Evolutionary conservation across 2,797 vertebrate species (phyloP).

Genomic region (Cuculus canorus): DNA sequence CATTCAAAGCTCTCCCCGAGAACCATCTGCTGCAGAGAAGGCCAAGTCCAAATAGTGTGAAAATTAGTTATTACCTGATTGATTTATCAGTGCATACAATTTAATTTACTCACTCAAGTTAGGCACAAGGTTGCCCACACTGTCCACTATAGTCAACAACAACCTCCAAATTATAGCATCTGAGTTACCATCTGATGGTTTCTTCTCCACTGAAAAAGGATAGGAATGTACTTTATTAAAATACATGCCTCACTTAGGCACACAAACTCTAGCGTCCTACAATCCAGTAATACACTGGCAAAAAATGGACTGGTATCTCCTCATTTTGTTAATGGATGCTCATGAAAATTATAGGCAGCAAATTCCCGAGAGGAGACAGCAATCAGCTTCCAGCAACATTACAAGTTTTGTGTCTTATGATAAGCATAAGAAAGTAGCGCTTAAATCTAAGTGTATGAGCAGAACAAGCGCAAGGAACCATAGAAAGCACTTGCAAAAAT

Average conservation of each 20-base stretch:
- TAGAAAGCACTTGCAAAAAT: background rate
- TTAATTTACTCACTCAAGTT: background rate
- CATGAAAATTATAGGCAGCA: background rate
- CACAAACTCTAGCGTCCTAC: background rate
- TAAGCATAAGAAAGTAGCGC: background rate
- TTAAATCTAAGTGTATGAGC: background rate
- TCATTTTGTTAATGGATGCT: background rate
- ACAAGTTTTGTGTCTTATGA: background rate
- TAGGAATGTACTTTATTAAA: background rate
- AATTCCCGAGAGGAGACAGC: background rate
- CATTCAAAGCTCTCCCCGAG: background rate
- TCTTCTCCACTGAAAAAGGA: background rate
- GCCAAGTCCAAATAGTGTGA: background rate
- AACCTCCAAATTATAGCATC: background rate
- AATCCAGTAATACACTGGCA: background rate
- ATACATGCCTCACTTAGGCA: background rate
- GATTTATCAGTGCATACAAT: background rate
- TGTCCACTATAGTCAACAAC: fast-evolving
- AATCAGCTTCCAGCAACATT: background rate
- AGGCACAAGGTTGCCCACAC: background rate
- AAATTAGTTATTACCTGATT: background rate
- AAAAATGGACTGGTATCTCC: background rate
- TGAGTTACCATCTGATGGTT: background rate
- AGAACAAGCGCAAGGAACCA: background rate
- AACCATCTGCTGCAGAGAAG: background rate